phyloP scores from a whole-genome alignment of 2,797 vertebrate species.

The Pelodytes ibericus region DNA sequence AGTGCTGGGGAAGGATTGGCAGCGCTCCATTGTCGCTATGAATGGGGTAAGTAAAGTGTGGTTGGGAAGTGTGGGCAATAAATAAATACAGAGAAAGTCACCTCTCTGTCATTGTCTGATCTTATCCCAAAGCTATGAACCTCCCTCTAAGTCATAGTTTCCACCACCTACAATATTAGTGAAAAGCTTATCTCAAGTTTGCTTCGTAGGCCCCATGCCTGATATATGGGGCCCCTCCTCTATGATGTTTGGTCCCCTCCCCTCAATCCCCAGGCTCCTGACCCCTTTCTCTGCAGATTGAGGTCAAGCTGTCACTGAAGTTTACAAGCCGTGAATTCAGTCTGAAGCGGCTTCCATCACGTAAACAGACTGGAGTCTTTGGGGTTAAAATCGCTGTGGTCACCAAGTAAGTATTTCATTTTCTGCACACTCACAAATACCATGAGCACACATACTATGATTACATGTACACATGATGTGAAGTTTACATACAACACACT shows the following conservation, averaged over 20 bases:
- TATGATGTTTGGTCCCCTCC: background rate
- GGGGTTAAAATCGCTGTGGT: constrained; percentile 90
- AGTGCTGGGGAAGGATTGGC: constrained; percentile 90
- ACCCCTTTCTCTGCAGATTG: constrained; percentile 73
- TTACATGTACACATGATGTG: background rate
- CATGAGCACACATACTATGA: background rate
- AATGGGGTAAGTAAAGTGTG: constrained; percentile 79
- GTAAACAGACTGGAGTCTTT: constrained; percentile 92
- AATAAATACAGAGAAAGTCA: background rate
- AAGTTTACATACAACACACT: background rate
- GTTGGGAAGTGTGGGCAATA: background rate
- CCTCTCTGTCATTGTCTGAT: background rate
- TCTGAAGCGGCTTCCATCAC: constrained; percentile 90
- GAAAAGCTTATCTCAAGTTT: background rate
- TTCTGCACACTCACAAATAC: rapidly evolving
- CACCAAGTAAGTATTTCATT: constrained; percentile 83
- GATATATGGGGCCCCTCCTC: too few species aligned
- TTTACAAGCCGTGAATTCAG: constrained; percentile 93
- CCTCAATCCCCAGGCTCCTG: constrained; percentile 2
- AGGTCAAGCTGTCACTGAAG: constrained; percentile 92
- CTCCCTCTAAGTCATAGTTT: background rate
- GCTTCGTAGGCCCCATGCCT: background rate
- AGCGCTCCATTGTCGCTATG: constrained; percentile 85
- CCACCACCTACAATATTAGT: background rate
- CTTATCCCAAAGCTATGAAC: background rate